Evolutionary conservation across 2,888 invertebrate species (phyloP), one percentile per base, ranked within the genome.

Genomic region (Hofmannophila pseudospretella): DNA sequence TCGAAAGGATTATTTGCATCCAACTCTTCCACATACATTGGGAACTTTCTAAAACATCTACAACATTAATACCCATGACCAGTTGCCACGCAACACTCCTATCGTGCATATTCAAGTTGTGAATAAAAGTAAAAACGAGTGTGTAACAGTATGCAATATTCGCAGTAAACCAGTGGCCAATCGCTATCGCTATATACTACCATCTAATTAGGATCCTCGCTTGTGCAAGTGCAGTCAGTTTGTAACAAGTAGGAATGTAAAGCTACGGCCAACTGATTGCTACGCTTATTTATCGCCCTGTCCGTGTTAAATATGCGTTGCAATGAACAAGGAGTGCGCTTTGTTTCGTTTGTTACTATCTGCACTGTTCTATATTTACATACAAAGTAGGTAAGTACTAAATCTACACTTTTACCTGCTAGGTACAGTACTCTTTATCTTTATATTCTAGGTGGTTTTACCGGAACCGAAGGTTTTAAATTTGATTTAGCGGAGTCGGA

Each of bases 191-290:
- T 16, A n/a, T n/a, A n/a, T 58, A 54, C 23, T 4, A 56, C 58
- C 65, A 71, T 70, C 67, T 77, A 77, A 77, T 78, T 77, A 68
- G 69, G 38, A 44, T 52, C 47, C 47, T 34, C 38, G 49, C 44
- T 65, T 66, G 57, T 54, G 62, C 60, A 65, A 63, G 52, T 48
- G 42, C 25, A 30, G 34, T 39, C 34, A 14, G 27, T 34, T 37
- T 26, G 37, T 37, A 37, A 35, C 35, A 52, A 37, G 42, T 45
- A 35, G 38, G 45, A 49, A 51, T 55, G 52, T 52, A 54, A 38
- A 42, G 45, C 35, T 40, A 41, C 46, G 26, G 45, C 41, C 42
- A 45, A 49, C 48, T 51, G 53, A 58, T 58, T 55, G 54, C 58
- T 47, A 41, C 34, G 44, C 37, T 49, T 56, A 54, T 59, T 56